A percentile compares a stretch with the other conserved stretches of the same genome.
Conservation (phyloP, 2,888 invertebrate species). For the Tachystola acroxantha region DNA sequence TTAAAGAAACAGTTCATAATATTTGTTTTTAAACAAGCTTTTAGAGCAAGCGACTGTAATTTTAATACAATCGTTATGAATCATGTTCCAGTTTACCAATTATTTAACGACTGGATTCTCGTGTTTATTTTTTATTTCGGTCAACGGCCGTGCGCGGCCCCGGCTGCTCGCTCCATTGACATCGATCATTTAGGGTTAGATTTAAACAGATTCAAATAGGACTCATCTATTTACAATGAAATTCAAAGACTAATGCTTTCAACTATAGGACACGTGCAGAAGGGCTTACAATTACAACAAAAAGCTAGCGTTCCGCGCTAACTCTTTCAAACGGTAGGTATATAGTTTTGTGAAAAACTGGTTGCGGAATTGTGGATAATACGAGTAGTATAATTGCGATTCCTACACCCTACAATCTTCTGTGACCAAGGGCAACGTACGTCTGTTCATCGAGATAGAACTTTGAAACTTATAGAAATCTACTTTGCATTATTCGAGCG, state of each 20-base stretch:
- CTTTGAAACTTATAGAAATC: no score
- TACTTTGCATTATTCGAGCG: no score
- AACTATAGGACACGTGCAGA: constrained; percentile 5
- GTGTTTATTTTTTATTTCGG: constrained; percentile 67
- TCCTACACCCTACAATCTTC: no score
- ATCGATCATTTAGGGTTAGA: constrained; percentile 61
- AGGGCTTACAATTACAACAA: background rate
- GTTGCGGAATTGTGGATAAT: no score
- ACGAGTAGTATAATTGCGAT: no score
- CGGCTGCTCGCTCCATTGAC: constrained; percentile 62
- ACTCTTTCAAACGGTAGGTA: no score
- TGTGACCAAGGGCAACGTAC: no score
- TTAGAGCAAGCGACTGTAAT: background rate
- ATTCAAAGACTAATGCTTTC: constrained; percentile 1
- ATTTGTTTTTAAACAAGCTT: no score
- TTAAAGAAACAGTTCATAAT: no score
- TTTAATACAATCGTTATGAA: constrained; percentile 22
- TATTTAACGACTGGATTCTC: constrained; percentile 43
- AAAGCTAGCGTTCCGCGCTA: background rate
- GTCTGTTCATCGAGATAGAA: no score
- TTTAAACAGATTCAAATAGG: constrained; percentile 36
- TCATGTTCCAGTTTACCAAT: constrained; percentile 54
- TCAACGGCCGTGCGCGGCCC: constrained; percentile 61
- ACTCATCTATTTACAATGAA: constrained; percentile 7
- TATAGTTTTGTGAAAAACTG: background rate